Evolutionary conservation across 1,140 invertebrate species (phyloP).

Genomic region (Acromyrmex heyeri): DNA sequence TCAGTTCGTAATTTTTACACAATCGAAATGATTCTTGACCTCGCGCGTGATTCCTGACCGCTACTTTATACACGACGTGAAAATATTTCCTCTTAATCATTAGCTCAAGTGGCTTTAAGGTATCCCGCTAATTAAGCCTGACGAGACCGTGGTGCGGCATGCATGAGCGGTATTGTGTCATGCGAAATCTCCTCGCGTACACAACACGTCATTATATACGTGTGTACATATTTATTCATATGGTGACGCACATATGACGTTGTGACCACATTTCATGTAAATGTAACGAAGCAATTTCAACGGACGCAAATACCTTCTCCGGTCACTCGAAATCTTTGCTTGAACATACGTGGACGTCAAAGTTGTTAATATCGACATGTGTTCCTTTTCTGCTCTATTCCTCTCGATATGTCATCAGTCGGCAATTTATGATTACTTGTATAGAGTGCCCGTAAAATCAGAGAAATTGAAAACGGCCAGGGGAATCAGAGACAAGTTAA

Average conservation of each 20-base stretch:
- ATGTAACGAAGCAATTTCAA: conserved; percentile 70
- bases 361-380: neutral
- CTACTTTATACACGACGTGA: neutral
- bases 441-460: neutral
- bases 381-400: conserved; percentile 38
- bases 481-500: no score
- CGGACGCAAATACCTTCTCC: neutral
- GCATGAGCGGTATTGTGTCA: conserved; percentile 7
- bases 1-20: neutral
- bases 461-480: no score
- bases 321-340: conserved; percentile 22
- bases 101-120: neutral
- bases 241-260: neutral
- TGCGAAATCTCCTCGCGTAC: conserved; percentile 23
- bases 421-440: conserved; percentile 77
- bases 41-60: neutral
- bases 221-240: conserved; percentile 26
- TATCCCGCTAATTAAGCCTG: conserved; percentile 26
- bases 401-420: conserved; percentile 35
- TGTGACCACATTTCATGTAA: conserved; percentile 49
- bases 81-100: conserved; percentile 20
- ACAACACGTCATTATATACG: neutral
- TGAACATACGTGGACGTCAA: conserved; percentile 19
- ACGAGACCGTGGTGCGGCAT: neutral
- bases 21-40: neutral